Evolutionary conservation across 2,797 vertebrate species (phyloP), one percentile per base, ranked within the genome.

Genomic region (Falco novaeseelandiae): DNA sequence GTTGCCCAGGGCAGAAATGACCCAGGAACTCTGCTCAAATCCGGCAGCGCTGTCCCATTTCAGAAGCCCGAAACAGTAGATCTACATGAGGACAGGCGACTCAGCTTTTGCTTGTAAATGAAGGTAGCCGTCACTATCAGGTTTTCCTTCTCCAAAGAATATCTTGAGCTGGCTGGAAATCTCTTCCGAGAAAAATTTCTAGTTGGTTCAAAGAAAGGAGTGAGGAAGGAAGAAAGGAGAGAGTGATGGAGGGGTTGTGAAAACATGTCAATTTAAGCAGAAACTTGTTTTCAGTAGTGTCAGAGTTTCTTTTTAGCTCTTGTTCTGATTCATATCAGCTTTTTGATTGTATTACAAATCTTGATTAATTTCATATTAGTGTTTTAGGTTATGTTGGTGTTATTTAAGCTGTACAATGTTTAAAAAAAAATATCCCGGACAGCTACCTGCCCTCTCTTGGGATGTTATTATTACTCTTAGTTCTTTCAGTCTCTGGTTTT

Each of bases 291-390:
- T 83, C 88, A 90, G 48, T 61, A 61, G 69, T 87, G 52, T 88
- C 80, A 90, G 44, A 83, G 25, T 71, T 91, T 96, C 46, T 92
- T 76, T 89, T 89, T 46, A 91, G 46, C 49, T 85, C 84, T 89
- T 94, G 89, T 77, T 95, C 90, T 96, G 92, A 97, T 96, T 90
- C 72, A 40, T 96, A 96, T 96, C 94, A 92, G 81, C 38, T 86
- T 77, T 91, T 94, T 94, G 42, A 95, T 89, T 93, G 54, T 54
- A 93, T 89, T 96, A 89, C 32, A 73, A 84, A 90, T 91, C 57
- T 79, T 87, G 44, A 90, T 82, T 77, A 87, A 96, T 94, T 96
- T 95, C 58, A 62, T 87, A 73, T 87, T 92, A 73, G 9, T 55
- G 77, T 76, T 94, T 89, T 66, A 80, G 63, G 25, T 93, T 92